Percentiles rank a stretch among this genome's conserved stretches.
Evolutionary conservation across 2,797 vertebrate genomes (phyloP).

Genomic region (Gymnocypris eckloni): DNA sequence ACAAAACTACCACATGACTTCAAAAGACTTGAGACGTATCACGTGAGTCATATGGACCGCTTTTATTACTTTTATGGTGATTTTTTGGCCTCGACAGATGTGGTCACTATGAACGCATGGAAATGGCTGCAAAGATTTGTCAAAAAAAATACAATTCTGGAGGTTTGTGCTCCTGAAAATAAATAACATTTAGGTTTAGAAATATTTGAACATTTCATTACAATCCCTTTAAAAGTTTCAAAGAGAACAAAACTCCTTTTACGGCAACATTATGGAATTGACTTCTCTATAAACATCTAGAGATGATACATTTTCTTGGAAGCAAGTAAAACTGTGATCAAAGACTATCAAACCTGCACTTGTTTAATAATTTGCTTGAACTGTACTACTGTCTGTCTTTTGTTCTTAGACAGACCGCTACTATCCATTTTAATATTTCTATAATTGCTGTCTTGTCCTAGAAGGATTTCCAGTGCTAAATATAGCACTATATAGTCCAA

Average conservation of each 20-base stretch:
- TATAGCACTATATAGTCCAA: conserved; percentile 11
- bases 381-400: conserved; percentile 9
- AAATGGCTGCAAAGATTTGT: not conserved
- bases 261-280: conserved; percentile 4
- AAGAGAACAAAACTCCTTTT: not conserved
- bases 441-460: conserved; percentile 4
- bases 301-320: conserved; percentile 23
- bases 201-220: not conserved
- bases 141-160: not conserved
- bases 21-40: conserved; percentile 23
- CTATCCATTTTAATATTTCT: conserved; percentile 2
- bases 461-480: conserved; percentile 11
- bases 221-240: conserved; percentile 17
- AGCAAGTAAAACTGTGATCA: conserved; percentile 33
- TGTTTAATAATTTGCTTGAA: conserved; percentile 46
- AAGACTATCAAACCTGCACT: not conserved
- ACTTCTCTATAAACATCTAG: not conserved
- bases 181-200: not conserved
- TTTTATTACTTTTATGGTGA: conserved; percentile 35
- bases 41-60: conserved; percentile 19
- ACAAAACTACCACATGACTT: conserved; percentile 23
- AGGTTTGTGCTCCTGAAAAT: not conserved
- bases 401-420: conserved; percentile 3
- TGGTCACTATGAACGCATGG: conserved; percentile 16
- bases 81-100: conserved; percentile 34